Conservation (phyloP, 2,113 vertebrate genomes). For the Saccopteryx bilineata region DNA sequence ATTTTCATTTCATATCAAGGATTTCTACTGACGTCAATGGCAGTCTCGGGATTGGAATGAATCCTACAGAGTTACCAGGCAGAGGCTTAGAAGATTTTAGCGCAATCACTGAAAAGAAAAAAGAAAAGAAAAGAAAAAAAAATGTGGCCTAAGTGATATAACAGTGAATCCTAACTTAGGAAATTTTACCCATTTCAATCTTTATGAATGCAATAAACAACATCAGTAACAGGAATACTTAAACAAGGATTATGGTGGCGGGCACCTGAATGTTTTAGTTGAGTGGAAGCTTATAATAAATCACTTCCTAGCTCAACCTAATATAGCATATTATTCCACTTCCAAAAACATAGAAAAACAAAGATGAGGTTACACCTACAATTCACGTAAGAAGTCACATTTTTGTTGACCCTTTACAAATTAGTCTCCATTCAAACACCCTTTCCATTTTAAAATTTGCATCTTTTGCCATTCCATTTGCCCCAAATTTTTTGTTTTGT, state of each 20-base stretch:
- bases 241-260: neutral
- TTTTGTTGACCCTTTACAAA: neutral
- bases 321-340: neutral
- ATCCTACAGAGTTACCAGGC: neutral
- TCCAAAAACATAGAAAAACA: neutral
- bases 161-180: neutral
- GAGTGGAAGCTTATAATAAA: neutral
- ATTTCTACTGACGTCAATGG: slow-evolving; percentile 71
- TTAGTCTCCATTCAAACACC: neutral
- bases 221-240: neutral
- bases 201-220: neutral
- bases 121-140: neutral
- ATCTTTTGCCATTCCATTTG: neutral
- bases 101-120: neutral
- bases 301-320: neutral
- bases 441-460: neutral
- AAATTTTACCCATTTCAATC: neutral
- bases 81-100: slow-evolving; percentile 30
- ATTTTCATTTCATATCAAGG: slow-evolving; percentile 77
- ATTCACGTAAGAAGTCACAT: neutral
- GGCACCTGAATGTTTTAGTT: neutral
- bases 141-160: neutral
- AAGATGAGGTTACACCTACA: neutral
- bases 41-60: slow-evolving; percentile 4
- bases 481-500: neutral